These are phyloP conservation scores for Coregonus sp. DNA, from an alignment of 2,797 vertebrate species.

Conservation along the genomic window DNA sequence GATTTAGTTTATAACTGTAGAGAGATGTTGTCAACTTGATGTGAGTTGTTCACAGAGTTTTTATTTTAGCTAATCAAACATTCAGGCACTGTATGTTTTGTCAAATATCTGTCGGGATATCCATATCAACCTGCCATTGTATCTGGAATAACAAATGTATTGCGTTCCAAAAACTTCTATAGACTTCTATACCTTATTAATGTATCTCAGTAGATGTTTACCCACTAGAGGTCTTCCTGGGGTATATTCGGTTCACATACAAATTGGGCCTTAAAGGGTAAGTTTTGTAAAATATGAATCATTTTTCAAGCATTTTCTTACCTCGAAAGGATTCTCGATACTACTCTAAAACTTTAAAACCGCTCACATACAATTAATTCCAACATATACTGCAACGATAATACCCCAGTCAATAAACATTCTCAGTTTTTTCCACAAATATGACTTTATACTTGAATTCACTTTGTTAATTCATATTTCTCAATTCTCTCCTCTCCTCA, in stretches of 20 bases:
- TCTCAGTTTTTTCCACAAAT: no score
- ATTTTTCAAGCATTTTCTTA: no score
- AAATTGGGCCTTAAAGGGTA: no score
- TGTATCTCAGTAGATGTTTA: no score
- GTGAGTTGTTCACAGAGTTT: not conserved
- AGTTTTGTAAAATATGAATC: no score
- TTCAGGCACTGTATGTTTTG: not conserved
- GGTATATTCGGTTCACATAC: no score
- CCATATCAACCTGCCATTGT: not conserved
- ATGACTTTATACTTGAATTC: not conserved
- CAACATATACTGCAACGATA: not conserved
- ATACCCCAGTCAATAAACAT: not conserved
- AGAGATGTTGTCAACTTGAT: not conserved
- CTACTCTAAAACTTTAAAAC: no score
- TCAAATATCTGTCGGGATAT: not conserved
- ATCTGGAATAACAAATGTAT: not conserved
- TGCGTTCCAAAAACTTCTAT: no score
- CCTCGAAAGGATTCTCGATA: not conserved
- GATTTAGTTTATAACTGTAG: no score
- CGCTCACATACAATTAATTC: no score
- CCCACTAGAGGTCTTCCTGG: no score
- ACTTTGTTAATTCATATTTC: not conserved
- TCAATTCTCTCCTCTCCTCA: slow-evolving; percentile 30
- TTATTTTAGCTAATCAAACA: not conserved
- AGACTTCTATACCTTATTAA: no score